Conservation (phyloP, 2,113 vertebrate species). For the Dasyurus viverrinus region DNA sequence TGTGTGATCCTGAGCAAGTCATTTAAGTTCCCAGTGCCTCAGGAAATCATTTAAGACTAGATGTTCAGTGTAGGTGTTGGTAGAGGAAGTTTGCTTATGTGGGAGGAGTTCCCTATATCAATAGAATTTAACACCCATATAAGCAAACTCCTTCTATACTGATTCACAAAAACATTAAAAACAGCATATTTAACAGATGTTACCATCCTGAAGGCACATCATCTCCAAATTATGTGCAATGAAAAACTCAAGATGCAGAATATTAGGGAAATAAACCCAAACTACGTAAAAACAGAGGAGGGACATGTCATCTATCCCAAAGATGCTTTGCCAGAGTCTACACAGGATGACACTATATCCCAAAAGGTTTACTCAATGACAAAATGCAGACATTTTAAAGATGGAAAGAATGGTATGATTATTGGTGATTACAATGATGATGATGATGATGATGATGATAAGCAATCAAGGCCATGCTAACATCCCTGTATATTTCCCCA, state of each 20-base stretch:
- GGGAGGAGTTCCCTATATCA: not conserved
- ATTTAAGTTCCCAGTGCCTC: not conserved
- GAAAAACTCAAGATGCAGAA: not conserved
- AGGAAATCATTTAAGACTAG: not conserved
- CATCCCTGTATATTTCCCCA: not conserved
- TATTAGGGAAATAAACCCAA: not conserved
- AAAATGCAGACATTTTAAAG: not conserved
- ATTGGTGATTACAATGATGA: not conserved
- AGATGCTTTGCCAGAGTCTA: not conserved
- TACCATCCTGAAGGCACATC: not conserved
- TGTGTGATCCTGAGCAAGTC: not conserved
- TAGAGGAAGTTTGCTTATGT: not conserved
- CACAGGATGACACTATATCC: not conserved
- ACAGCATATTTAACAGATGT: not conserved
- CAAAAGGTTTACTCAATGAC: not conserved
- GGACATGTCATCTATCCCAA: not conserved
- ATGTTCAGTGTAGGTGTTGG: not conserved
- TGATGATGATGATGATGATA: not conserved
- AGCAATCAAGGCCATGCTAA: not conserved
- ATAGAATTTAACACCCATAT: not conserved
- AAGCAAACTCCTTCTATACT: too few relatives aligned
- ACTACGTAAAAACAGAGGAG: not conserved
- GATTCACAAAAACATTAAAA: not conserved
- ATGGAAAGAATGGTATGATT: not conserved
- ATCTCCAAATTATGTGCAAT: not conserved